These are phyloP conservation scores for Larimichthys polyactis DNA, from an alignment of 2,113 vertebrate genomes.

Conservation along the genomic window DNA sequence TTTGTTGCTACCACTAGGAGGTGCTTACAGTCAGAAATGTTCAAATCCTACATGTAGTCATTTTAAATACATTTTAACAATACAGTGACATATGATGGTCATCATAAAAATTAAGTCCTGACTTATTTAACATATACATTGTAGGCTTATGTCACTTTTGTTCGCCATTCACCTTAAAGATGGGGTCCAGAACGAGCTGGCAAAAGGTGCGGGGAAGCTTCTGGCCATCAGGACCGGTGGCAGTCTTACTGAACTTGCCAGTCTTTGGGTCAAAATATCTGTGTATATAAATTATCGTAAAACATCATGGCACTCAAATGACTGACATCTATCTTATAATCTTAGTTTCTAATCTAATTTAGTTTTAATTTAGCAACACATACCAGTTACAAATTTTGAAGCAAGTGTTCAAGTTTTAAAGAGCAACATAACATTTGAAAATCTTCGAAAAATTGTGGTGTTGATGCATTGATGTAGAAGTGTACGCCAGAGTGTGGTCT, in stretches of 20 bases:
- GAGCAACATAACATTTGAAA: not conserved
- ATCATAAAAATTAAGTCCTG: not conserved
- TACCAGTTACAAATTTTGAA: not conserved
- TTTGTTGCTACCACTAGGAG: not conserved
- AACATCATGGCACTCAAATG: not conserved
- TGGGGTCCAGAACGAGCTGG: slow-evolving; percentile 95
- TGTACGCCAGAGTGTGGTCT: not conserved
- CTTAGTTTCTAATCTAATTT: not conserved
- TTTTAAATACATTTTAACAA: not conserved
- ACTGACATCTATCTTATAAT: not conserved
- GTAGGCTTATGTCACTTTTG: not conserved
- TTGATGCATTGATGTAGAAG: not conserved
- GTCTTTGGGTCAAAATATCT: slow-evolving; percentile 93
- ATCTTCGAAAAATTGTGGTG: not conserved
- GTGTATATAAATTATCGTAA: slow-evolving; percentile 15
- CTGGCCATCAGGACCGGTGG: slow-evolving; percentile 88
- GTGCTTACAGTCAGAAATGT: not conserved
- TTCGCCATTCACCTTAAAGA: slow-evolving; percentile 90
- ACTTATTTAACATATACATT: not conserved
- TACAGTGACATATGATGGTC: not conserved
- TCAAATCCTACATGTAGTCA: not conserved
- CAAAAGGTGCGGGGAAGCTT: slow-evolving; percentile 93
- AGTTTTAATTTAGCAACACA: not conserved
- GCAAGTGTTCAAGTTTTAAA: not conserved
- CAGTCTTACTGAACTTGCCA: slow-evolving; percentile 93